Conservation (phyloP, 1,140 invertebrate species). For the Cephus cinctus region DNA sequence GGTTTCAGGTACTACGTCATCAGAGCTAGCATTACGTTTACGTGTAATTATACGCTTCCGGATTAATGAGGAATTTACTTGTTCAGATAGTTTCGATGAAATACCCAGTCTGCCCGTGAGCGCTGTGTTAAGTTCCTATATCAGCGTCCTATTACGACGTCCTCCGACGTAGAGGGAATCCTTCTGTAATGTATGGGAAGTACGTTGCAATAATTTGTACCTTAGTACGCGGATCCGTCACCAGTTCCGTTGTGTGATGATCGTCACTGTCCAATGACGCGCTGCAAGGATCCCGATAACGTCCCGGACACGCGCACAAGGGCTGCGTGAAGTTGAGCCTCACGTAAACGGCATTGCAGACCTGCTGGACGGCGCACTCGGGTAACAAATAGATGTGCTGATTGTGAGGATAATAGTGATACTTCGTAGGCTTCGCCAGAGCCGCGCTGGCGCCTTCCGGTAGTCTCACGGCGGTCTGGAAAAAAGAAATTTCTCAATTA, state of each 20-base stretch:
- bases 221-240: conserved; percentile 78
- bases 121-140: too few relatives aligned
- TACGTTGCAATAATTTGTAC: too few relatives aligned
- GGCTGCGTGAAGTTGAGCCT: conserved; percentile 90
- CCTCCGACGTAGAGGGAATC: too few relatives aligned
- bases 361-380: conserved; percentile 90
- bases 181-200: too few relatives aligned
- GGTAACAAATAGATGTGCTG: conserved; percentile 87
- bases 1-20: too few relatives aligned
- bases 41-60: too few relatives aligned
- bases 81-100: too few relatives aligned
- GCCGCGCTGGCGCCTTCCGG: conserved; percentile 68
- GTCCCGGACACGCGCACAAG: conserved; percentile 82
- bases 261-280: conserved; percentile 85
- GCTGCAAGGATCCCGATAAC: conserved; percentile 85
- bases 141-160: too few relatives aligned
- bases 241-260: conserved; percentile 85
- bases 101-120: too few relatives aligned
- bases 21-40: too few relatives aligned
- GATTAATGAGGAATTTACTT: too few relatives aligned
- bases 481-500: too few relatives aligned
- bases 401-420: conserved; percentile 92
- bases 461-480: conserved; percentile 69
- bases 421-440: conserved; percentile 81
- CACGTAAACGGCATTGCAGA: conserved; percentile 91